A percentile compares a stretch with the other conserved stretches of the same genome.
These are phyloP conservation scores for Synanthedon vespiformis DNA, from an alignment of 2,888 invertebrate genomes.

Conservation along the genomic window DNA sequence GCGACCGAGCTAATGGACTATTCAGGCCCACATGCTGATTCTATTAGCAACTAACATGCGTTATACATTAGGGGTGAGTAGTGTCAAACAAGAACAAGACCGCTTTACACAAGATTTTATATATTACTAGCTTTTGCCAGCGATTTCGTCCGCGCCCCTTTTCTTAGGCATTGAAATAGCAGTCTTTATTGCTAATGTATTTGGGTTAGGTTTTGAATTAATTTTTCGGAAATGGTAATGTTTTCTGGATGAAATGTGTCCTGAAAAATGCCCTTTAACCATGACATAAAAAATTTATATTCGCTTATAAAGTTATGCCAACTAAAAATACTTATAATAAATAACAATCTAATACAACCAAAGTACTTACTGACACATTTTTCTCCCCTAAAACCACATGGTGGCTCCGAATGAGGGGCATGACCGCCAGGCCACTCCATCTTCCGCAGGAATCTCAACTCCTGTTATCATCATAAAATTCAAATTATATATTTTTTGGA, in stretches of 20 bases:
- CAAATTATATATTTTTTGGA: too few relatives aligned
- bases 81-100: neutral
- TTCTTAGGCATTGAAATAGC: too few relatives aligned
- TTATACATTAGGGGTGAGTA: slow-evolving; percentile 24
- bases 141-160: too few relatives aligned
- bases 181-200: too few relatives aligned
- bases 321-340: neutral
- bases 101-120: too few relatives aligned
- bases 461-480: slow-evolving; percentile 56
- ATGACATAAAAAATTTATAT: neutral
- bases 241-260: too few relatives aligned
- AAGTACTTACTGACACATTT: slow-evolving; percentile 86
- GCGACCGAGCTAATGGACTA: slow-evolving; percentile 22
- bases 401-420: slow-evolving; percentile 86
- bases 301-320: too few relatives aligned
- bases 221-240: too few relatives aligned
- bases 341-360: neutral
- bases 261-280: too few relatives aligned
- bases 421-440: slow-evolving; percentile 83
- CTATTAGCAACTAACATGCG: slow-evolving; percentile 32
- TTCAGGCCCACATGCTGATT: slow-evolving; percentile 30
- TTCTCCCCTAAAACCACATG: slow-evolving; percentile 91
- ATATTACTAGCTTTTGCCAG: too few relatives aligned
- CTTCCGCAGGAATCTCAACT: slow-evolving; percentile 76
- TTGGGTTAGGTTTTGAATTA: too few relatives aligned